Percentiles rank a stretch among this genome's conserved stretches.
phyloP scores from a whole-genome alignment of 2,797 vertebrate genomes.

The Sebastes minor region DNA sequence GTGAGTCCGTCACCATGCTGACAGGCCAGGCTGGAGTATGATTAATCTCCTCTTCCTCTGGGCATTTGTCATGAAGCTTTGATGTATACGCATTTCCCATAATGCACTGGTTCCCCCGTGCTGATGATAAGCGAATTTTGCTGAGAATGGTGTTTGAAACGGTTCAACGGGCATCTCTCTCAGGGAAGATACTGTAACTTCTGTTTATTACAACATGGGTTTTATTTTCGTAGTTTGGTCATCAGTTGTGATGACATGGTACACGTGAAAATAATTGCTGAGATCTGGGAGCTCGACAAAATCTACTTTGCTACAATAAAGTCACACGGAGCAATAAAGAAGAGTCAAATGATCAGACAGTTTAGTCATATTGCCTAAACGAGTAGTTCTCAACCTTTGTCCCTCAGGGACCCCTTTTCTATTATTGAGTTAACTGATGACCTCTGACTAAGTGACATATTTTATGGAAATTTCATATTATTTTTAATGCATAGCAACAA shows the following conservation, averaged over 20 bases:
- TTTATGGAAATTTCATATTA: no score
- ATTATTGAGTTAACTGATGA: no score
- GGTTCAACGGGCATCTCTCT: neutral
- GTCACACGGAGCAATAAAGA: neutral
- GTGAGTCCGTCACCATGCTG: slow-evolving; percentile 50
- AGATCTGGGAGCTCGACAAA: neutral
- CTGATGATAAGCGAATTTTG: neutral
- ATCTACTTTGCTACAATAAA: accelerated
- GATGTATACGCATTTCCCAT: slow-evolving; percentile 27
- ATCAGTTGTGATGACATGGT: neutral
- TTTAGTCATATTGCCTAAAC: neutral
- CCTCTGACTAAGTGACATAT: no score
- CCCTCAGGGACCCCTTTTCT: no score
- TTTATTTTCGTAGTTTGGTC: neutral
- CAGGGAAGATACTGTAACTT: neutral
- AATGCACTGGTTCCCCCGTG: slow-evolving; percentile 20
- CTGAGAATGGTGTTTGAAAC: neutral
- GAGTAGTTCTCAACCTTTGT: no score
- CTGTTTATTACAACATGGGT: neutral
- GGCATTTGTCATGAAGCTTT: slow-evolving; percentile 50
- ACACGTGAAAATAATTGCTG: neutral
- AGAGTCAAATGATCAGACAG: no score
- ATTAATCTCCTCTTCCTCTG: slow-evolving; percentile 58
- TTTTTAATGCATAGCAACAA: neutral
- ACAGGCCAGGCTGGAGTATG: slow-evolving; percentile 45